Base-by-base conservation (phyloP, 2,113 vertebrate genomes). In the Saccopteryx leptura region DNA sequence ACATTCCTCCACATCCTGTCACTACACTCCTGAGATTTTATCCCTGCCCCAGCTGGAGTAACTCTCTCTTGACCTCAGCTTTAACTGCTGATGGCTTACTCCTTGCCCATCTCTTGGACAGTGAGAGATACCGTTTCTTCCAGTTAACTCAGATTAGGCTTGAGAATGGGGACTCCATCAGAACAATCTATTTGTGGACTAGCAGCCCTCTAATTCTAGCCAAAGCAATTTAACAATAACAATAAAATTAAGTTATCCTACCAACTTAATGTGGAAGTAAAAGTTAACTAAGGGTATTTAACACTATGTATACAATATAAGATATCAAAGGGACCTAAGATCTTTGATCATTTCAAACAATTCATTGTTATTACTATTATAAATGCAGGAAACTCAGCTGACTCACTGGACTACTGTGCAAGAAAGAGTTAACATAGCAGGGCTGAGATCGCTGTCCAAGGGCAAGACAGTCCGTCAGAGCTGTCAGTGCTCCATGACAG, bases 231-330 rank as follows among this genome's bases (percentile, higher is more conserved):
- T 68, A 81, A 75, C 13, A 90, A 17, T 11, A 61, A 52, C 31
- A 68, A 81, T 52, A 82, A 92, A 92, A 84, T 46, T 52, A 91
- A 80, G 33, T 76, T 58, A 83, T 52, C 71, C 19, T 63, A 83
- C 18, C 17, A 78, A n/a, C 21, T 91, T 81, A 31, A 58, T 9
- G 76, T 46, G 24, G 58, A 82, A 95, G 39, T 21, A 71, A 60
- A 90, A 76, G 82, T 76, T 75, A 76, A 69, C 54, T 50, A 75
- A 86, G 61, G 60, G 52, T 65, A 82, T 54, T 80, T 69, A 83
- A 82, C 5, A 88, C 63, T 75, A 72, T 18, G 65, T 78, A 54
- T 69, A 88, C 19, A 56, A 46, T 15, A 69, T 11, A 63, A 4
- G 21, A 56, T 28, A 26, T 58, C 46, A 52, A 88, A 94, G 71